Percentiles rank a stretch among this genome's conserved stretches.
These are phyloP conservation scores for Bombus sibiricus DNA, from an alignment of 1,140 invertebrate genomes.

Conservation along the genomic window DNA sequence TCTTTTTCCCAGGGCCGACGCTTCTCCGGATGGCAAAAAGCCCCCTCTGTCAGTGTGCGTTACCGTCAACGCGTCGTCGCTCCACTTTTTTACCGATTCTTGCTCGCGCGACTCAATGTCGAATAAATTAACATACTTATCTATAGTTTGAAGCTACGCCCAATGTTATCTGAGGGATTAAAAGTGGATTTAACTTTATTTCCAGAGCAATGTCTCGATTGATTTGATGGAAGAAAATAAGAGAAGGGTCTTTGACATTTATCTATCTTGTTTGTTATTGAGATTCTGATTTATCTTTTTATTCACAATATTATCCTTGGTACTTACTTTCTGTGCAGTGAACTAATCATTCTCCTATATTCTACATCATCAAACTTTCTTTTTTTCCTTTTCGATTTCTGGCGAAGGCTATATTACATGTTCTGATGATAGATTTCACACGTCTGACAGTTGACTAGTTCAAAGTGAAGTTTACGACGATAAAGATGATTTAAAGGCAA, in stretches of 20 bases:
- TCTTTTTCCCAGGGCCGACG: conserved; percentile 54
- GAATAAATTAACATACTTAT: conserved; percentile 16
- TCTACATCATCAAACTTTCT: not conserved
- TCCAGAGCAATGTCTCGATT: not conserved
- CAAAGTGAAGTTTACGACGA: conserved; percentile 37
- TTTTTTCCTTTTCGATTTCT: not conserved
- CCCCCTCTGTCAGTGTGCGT: conserved; percentile 34
- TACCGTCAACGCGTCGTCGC: conserved; percentile 36
- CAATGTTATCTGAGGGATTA: not conserved
- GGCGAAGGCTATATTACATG: not conserved
- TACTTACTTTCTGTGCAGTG: not conserved
- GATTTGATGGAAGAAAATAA: not conserved
- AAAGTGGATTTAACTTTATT: not conserved
- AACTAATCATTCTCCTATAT: not conserved
- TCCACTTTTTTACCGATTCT: not conserved
- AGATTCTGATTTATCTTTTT: not conserved
- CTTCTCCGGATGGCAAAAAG: conserved; percentile 54
- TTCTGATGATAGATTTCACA: not conserved
- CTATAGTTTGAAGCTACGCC: not conserved
- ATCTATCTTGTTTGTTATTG: not conserved
- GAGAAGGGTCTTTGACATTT: not conserved
- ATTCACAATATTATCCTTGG: not conserved
- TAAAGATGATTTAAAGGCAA: conserved; percentile 31
- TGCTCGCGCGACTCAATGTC: not conserved
- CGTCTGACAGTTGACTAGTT: not conserved